Evolutionary conservation across 53 echinoderm and acorn worm genomes (phyloP).

Genomic region (Antedon mediterranea): DNA sequence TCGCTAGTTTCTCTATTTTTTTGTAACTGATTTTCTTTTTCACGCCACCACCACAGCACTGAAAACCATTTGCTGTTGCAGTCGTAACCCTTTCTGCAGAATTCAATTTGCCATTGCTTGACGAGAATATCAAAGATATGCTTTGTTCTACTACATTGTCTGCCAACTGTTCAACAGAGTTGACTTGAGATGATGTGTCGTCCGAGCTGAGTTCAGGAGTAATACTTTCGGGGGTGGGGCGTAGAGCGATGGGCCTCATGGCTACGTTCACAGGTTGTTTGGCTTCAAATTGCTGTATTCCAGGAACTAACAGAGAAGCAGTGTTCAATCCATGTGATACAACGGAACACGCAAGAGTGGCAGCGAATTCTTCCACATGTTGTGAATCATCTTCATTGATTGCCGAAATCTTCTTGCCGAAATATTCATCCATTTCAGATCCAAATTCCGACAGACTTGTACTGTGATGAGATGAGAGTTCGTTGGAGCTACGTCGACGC

Average conservation of each 20-base stretch:
- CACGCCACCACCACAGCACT: background rate
- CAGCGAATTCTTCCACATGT: background rate
- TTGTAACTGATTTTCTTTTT: background rate
- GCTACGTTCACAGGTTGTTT: background rate
- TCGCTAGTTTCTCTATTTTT: background rate
- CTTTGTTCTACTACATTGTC: background rate
- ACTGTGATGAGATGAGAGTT: background rate
- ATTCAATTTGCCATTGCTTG: background rate
- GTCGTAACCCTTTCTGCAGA: background rate
- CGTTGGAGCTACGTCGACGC: background rate
- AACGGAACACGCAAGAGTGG: background rate
- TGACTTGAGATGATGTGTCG: background rate
- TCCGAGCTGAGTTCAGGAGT: background rate
- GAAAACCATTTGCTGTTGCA: background rate
- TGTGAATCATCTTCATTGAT: background rate
- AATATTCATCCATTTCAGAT: background rate
- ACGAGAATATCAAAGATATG: background rate
- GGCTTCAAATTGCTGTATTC: background rate
- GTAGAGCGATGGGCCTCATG: background rate
- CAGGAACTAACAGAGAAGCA: background rate
- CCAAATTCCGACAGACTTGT: background rate
- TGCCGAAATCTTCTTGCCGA: background rate
- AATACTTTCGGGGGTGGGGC: background rate
- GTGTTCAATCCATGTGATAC: background rate
- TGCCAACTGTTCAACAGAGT: background rate